Evolutionary conservation across 92 coral and sea anemone species (phyloP), one percentile per base, ranked within the genome.

Genomic region (Epizoanthus illoricatus): DNA sequence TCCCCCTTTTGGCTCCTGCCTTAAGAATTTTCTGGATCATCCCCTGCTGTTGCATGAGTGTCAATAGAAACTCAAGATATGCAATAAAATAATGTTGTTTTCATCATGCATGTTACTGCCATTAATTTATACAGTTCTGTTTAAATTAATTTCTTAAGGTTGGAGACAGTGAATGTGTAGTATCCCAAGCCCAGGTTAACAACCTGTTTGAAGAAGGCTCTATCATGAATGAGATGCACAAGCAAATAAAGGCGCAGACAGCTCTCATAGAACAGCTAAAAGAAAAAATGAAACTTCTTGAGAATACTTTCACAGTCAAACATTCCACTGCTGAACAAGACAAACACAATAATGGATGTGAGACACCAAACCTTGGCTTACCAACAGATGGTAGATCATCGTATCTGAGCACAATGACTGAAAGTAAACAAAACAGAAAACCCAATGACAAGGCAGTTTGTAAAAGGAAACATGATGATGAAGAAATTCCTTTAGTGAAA

Each of bases 211-310:
- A 16, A 16, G 41, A 68, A 36, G 42, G 49, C 2, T 28, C 23
- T 12, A 68, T 40, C n/a, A 33, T 68, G 28, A 43, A 36, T 5
- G 73, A 68, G n/a, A 68, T 68, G 73, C 73, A 68, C 47, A 68
- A 39, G 73, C 73, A 68, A 39, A 43, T 68, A 68, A 68, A 39
- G 47, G 28, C 45, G 8, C 73, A 68, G 19, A 68, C 73, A 33
- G 73, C 73, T 39, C 40, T 68, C 52, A 68, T 68, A 43, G 73
- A 68, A 68, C 45, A 68, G 9, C 73, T 68, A 43, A 43, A 40
- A 68, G 49, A 39, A 39, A 68, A 68, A 24, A 5, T 68, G 52
- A 68, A 68, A 17, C 19, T 4, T 39, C 73, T 68, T 68, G 73
- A 68, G 21, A 43, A 68, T 3, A 36, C 17, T 9, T 41, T 68